Evolutionary conservation across 2,797 vertebrate genomes (phyloP).

Genomic region (Otolemur crassicaudatus): DNA sequence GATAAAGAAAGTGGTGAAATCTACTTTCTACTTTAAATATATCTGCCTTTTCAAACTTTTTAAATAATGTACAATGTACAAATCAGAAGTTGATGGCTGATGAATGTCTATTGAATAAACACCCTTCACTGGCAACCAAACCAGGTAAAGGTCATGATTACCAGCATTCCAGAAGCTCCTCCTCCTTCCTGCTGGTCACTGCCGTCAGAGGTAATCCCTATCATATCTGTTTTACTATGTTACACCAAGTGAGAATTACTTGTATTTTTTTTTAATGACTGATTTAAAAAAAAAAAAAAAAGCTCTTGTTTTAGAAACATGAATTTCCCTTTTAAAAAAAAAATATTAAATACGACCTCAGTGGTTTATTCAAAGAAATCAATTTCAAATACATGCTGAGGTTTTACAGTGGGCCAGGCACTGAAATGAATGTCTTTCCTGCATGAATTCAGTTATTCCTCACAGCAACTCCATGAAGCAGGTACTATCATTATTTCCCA

Average conservation of each 20-base stretch:
- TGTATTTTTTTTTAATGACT: neutral
- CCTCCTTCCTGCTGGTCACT: neutral
- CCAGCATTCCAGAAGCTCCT: neutral
- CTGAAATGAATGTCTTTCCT: neutral
- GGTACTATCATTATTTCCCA: neutral
- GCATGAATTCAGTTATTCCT: neutral
- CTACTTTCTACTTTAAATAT: neutral
- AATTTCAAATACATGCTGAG: neutral
- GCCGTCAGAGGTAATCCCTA: neutral
- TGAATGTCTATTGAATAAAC: neutral
- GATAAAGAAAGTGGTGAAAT: neutral
- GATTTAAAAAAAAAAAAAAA: neutral
- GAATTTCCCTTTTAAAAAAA: neutral
- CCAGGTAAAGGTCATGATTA: neutral
- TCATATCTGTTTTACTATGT: neutral
- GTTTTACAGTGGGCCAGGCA: neutral
- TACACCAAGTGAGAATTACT: neutral
- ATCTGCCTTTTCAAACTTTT: neutral
- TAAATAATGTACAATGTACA: neutral
- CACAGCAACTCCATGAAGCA: neutral
- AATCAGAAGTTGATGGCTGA: neutral
- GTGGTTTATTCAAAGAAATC: conserved; percentile 1
- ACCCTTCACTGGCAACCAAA: neutral
- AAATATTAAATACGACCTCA: neutral
- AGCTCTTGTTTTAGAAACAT: neutral